phyloP scores from a whole-genome alignment of 2,797 vertebrate species.

The Rachycentron canadum region DNA sequence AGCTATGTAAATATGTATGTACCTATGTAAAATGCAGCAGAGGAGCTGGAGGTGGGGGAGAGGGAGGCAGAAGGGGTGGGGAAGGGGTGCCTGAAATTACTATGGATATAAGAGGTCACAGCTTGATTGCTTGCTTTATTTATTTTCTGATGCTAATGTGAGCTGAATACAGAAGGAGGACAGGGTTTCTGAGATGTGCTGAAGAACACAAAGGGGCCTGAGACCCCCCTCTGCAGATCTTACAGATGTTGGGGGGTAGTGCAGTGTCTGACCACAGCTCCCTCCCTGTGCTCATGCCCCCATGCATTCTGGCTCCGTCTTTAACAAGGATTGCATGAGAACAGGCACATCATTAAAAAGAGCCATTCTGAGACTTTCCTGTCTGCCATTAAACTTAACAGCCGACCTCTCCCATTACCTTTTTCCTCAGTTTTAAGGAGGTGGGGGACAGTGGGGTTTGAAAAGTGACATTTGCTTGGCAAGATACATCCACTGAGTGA shows the following conservation, averaged over 20 bases:
- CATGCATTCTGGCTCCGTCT: constrained; percentile 66
- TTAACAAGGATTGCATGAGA: constrained; percentile 87
- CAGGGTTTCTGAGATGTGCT: constrained; percentile 48
- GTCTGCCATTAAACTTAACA: constrained; percentile 93
- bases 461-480: constrained; percentile 92
- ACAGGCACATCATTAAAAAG: constrained; percentile 90
- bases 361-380: constrained; percentile 91
- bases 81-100: constrained; percentile 11
- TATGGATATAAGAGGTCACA: constrained; percentile 64
- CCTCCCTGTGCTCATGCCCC: constrained; percentile 61
- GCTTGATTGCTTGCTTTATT: constrained; percentile 75
- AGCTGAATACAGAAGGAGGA: constrained; percentile 65
- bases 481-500: constrained; percentile 73
- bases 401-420: constrained; percentile 88
- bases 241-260: constrained; percentile 45
- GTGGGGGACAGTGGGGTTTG: constrained; percentile 71
- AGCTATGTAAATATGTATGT: constrained; percentile 67
- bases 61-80: neutral
- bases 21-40: constrained; percentile 46
- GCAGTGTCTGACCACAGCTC: constrained; percentile 57
- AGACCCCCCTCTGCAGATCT: constrained; percentile 49
- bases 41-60: constrained; percentile 19
- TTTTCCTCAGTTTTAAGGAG: constrained; percentile 78
- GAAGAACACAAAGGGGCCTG: constrained; percentile 57
- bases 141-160: constrained; percentile 78